Conservation (phyloP, 2,113 vertebrate species). For the Anguilla japonica region DNA sequence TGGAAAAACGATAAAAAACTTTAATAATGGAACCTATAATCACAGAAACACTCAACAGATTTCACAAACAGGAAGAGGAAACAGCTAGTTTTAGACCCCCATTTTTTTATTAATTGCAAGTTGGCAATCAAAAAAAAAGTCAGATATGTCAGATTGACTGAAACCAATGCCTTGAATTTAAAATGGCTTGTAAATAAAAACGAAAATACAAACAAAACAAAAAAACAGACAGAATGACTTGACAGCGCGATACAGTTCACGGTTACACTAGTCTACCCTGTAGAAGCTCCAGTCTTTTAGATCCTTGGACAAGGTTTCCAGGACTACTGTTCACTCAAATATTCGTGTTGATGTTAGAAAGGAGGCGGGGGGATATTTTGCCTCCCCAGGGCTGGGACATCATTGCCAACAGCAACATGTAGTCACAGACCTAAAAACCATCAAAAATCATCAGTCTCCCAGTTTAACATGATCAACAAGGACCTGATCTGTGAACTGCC, state of each 20-base stretch:
- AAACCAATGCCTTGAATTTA: constrained; percentile 24
- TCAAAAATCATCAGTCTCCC: not conserved
- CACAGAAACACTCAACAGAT: not conserved
- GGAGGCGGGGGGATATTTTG: too few species aligned
- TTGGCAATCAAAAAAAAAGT: constrained; percentile 47
- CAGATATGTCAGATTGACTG: constrained; percentile 30
- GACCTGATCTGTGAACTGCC: not conserved
- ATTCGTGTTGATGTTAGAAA: not conserved
- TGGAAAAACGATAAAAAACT: not conserved
- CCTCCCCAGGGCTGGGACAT: not conserved
- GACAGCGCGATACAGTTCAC: not conserved
- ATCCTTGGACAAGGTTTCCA: too few species aligned
- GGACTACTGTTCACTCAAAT: not conserved
- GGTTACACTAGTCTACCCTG: too few species aligned
- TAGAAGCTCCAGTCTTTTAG: too few species aligned
- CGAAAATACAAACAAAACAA: constrained; percentile 29
- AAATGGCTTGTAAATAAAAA: constrained; percentile 39
- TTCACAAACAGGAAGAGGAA: not conserved
- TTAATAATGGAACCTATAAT: not conserved
- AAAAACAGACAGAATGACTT: constrained; percentile 26
- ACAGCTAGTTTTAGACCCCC: constrained; percentile 28
- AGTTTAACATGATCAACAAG: not conserved
- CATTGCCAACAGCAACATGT: not conserved
- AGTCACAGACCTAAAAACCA: not conserved
- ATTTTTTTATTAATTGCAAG: constrained; percentile 63